Conservation (phyloP, 2,888 invertebrate genomes). For the Lutraria lutraria region DNA sequence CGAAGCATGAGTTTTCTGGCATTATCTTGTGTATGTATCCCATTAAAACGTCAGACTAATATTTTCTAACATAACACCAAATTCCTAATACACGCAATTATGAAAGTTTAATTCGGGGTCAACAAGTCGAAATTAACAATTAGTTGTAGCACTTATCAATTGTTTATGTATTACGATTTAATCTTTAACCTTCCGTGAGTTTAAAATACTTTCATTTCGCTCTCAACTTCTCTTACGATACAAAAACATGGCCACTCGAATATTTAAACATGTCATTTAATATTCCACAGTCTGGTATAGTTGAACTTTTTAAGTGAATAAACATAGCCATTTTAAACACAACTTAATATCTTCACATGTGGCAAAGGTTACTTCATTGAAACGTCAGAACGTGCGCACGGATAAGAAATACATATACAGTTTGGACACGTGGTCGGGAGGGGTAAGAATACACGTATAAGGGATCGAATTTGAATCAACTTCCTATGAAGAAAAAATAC, state of each 20-base stretch:
- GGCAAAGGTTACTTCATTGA: background rate
- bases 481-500: background rate
- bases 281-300: background rate
- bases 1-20: too few species aligned
- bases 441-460: background rate
- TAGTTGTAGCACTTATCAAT: background rate
- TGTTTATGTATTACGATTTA: background rate
- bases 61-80: background rate
- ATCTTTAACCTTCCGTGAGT: background rate
- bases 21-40: too few species aligned
- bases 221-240: background rate
- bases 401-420: background rate
- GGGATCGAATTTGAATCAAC: background rate
- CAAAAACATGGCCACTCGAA: background rate
- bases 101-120: background rate
- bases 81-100: background rate
- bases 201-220: constrained; percentile 2
- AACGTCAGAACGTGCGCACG: background rate
- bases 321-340: background rate
- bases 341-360: background rate
- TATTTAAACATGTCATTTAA: background rate
- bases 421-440: background rate
- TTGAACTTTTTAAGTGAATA: background rate
- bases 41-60: background rate
- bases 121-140: background rate